Evolutionary conservation across 2,888 invertebrate species (phyloP).

Genomic region (Miltochrista miniata): DNA sequence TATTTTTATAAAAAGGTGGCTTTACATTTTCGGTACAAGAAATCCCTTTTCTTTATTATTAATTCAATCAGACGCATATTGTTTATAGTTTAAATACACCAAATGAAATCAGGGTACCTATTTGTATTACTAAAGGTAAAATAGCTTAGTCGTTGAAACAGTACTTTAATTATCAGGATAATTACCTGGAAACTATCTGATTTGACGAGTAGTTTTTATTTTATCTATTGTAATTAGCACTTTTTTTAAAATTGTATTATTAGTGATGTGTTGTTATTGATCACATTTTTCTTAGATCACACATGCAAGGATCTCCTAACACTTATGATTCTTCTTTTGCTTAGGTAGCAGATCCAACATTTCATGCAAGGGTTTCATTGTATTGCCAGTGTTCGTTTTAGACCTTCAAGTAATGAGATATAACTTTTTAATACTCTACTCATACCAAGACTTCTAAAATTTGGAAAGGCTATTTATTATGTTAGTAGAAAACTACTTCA

Average conservation of each 20-base stretch:
- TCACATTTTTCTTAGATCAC: constrained; percentile 33
- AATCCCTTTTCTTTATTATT: too few relatives aligned
- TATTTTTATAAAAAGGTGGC: too few relatives aligned
- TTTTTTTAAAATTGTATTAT: constrained; percentile 8
- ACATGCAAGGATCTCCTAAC: constrained; percentile 32
- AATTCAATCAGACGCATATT: constrained; percentile 27
- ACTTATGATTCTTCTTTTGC: constrained; percentile 27
- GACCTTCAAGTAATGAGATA: not conserved
- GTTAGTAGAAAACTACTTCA: too few relatives aligned
- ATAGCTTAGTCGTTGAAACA: not conserved
- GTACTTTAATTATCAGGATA: not conserved
- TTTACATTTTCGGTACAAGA: too few relatives aligned
- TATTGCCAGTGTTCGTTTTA: constrained; percentile 27
- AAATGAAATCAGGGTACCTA: constrained; percentile 32
- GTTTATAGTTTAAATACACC: constrained; percentile 55
- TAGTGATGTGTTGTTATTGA: constrained; percentile 46
- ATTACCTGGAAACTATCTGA: not conserved
- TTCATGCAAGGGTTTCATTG: constrained; percentile 53
- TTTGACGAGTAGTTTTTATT: not conserved
- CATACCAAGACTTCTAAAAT: not conserved
- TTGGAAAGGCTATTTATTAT: too few relatives aligned
- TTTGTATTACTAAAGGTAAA: constrained; percentile 36
- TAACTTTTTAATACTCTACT: not conserved
- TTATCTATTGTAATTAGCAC: constrained; percentile 8
- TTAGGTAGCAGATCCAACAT: constrained; percentile 46